Percentiles rank a stretch among this genome's conserved stretches.
Evolutionary conservation across 2,797 vertebrate genomes (phyloP).

Genomic region (Rachycentron canadum): DNA sequence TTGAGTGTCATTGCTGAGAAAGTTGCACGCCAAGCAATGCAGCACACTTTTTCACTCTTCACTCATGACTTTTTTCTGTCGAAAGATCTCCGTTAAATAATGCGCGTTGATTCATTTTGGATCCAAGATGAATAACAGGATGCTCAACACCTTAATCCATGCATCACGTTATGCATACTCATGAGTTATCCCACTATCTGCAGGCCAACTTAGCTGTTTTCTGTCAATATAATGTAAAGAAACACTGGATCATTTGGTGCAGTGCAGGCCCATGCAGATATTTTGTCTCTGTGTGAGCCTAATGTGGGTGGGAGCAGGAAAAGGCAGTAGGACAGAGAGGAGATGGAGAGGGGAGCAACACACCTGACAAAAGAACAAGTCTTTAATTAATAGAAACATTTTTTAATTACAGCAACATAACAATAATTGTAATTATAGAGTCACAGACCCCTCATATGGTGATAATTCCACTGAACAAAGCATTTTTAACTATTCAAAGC

Average conservation of each 20-base stretch:
- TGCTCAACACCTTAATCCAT: slow-evolving; percentile 9
- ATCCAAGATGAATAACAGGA: slow-evolving; percentile 26
- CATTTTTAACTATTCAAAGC: slow-evolving; percentile 13
- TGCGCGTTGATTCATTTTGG: slow-evolving; percentile 13
- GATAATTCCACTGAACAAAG: slow-evolving; percentile 23
- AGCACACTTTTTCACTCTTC: slow-evolving; percentile 4
- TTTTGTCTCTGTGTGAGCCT: slow-evolving; percentile 11
- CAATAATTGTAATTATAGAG: slow-evolving; percentile 19
- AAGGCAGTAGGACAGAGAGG: slow-evolving; percentile 8
- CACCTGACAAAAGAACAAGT: slow-evolving; percentile 3
- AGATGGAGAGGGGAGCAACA: slow-evolving; percentile 1
- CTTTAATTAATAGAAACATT: slow-evolving; percentile 24
- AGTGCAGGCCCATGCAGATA: slow-evolving; percentile 15
- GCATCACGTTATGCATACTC: slow-evolving; percentile 30
- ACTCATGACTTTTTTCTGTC: background rate
- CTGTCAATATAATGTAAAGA: slow-evolving; percentile 16
- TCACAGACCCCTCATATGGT: background rate
- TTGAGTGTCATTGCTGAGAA: slow-evolving; percentile 50
- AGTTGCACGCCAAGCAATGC: slow-evolving; percentile 15
- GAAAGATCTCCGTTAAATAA: slow-evolving; percentile 16
- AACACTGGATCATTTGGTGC: slow-evolving; percentile 32
- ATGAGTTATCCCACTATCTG: slow-evolving; percentile 15
- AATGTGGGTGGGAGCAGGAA: slow-evolving; percentile 8
- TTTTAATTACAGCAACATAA: slow-evolving; percentile 31
- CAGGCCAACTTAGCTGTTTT: background rate